phyloP scores from a whole-genome alignment of 2,797 vertebrate genomes.

The Cyclura pinguis region DNA sequence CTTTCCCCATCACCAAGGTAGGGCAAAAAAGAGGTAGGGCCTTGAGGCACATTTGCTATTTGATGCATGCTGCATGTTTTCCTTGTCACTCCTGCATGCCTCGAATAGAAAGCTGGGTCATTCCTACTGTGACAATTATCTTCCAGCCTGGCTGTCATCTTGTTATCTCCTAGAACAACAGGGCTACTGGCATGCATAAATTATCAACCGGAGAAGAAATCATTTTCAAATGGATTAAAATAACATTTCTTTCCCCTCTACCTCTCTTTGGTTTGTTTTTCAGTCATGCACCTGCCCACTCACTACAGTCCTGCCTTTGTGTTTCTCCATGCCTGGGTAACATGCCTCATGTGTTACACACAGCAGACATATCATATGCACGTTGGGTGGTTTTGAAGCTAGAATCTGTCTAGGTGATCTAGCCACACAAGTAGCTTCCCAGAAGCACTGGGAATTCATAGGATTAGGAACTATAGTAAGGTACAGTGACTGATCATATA shows the following conservation, averaged over 20 bases:
- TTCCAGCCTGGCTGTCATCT: slow-evolving; percentile 12
- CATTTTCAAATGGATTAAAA: slow-evolving; percentile 51
- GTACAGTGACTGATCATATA: slow-evolving; percentile 60
- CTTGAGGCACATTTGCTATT: slow-evolving; percentile 42
- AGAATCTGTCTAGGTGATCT: slow-evolving; percentile 65
- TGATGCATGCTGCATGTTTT: slow-evolving; percentile 23
- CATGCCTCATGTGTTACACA: slow-evolving; percentile 48
- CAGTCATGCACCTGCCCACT: slow-evolving; percentile 53
- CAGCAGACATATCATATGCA: slow-evolving; percentile 69
- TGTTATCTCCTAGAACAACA: slow-evolving; percentile 43
- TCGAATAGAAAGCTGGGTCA: neutral
- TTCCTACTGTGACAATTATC: neutral
- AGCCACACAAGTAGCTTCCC: slow-evolving; percentile 47
- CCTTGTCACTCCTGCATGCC: slow-evolving; percentile 40
- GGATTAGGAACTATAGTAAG: slow-evolving; percentile 70
- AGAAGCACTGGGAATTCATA: slow-evolving; percentile 57
- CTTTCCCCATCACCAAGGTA: no score
- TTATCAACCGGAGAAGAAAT: slow-evolving; percentile 45
- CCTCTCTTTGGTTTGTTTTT: slow-evolving; percentile 47
- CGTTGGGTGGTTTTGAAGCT: slow-evolving; percentile 44
- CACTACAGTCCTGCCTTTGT: slow-evolving; percentile 57
- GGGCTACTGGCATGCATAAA: slow-evolving; percentile 8
- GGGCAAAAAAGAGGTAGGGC: neutral
- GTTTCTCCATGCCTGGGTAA: slow-evolving; percentile 61
- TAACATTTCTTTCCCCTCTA: slow-evolving; percentile 41